Evolutionary conservation across 2,113 vertebrate genomes (phyloP), one percentile per base, ranked within the genome.

Genomic region (Plecturocebus donacophilus): DNA sequence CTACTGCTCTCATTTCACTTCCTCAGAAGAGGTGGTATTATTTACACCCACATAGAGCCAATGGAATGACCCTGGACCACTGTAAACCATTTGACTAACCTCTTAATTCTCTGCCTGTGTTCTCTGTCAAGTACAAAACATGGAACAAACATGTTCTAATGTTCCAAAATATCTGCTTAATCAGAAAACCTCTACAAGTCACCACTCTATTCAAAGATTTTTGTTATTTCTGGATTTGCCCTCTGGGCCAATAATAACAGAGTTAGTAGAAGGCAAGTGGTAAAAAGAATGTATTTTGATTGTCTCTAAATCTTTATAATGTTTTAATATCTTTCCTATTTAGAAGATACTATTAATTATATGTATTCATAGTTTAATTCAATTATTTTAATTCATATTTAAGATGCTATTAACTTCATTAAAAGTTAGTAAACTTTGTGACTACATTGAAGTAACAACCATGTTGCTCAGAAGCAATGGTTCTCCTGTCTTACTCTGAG

Each of bases 71-170:
- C 19, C 75, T 58, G 14, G 25, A 20, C 8, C 19, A 38, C n/a
- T 68, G 20, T 38, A 52, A 86, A 79, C 82, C 58, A 86, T 66
- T 58, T 23, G 61, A 82, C 25, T 77, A 54, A 11, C n/a, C 27
- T 91, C 45, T 87, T 87, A 82, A 85, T 30, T 95, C 56, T 85
- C 66, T 95, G 68, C 54, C 13, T 95, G 30, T 71, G 17, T 54
- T 73, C 21, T 49, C 90, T n/a, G 23, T 45, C 70, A 84, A 87
- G 20, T 40, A 35, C 10, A 91, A 91, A 89, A 58, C 27, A 66
- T 35, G 12, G 52, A 93, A 90, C 30, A 89, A 90, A 38, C 27
- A 30, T 30, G 61, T 64, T 64, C 61, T 64, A 64, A 64, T 64
- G 27, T 64, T 64, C 5, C 61, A 64, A 64, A 64, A 64, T 12